Percentiles rank a stretch among this genome's conserved stretches.
Evolutionary conservation across 1,140 invertebrate species (phyloP).

Genomic region (Charaxes varanes): DNA sequence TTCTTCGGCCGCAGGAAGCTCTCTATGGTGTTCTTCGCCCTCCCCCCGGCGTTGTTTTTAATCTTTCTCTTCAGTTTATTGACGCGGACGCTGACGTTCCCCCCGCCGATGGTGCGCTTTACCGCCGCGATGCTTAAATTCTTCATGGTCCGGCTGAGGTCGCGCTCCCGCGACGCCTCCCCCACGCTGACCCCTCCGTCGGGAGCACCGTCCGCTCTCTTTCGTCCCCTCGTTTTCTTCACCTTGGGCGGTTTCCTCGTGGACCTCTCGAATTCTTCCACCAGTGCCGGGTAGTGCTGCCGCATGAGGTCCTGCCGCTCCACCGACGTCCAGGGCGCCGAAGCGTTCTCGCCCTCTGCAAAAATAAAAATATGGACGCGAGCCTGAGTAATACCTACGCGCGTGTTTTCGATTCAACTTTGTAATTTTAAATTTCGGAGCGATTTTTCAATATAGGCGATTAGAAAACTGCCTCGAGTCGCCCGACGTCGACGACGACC

Average conservation of each 20-base stretch:
- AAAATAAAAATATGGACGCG: slow-evolving; percentile 16
- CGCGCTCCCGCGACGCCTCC: too few species aligned
- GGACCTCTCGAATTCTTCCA: slow-evolving; percentile 62
- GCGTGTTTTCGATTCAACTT: background rate
- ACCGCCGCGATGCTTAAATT: slow-evolving; percentile 36
- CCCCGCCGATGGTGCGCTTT: slow-evolving; percentile 36
- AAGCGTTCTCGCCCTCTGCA: slow-evolving; percentile 64
- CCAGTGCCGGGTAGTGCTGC: slow-evolving; percentile 80
- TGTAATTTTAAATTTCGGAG: background rate
- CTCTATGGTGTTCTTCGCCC: slow-evolving; percentile 46
- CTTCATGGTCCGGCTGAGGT: slow-evolving; percentile 24
- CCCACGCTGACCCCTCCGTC: too few species aligned
- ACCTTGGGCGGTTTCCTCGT: slow-evolving; percentile 75
- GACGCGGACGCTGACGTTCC: slow-evolving; percentile 47
- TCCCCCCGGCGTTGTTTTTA: slow-evolving; percentile 32
- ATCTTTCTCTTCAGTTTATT: slow-evolving; percentile 49
- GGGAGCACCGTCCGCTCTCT: slow-evolving; percentile 50
- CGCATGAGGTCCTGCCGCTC: slow-evolving; percentile 80
- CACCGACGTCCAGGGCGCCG: slow-evolving; percentile 76
- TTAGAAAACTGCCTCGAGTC: too few species aligned
- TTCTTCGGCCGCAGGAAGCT: slow-evolving; percentile 49
- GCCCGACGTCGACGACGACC: too few species aligned
- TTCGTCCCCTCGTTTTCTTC: slow-evolving; percentile 68
- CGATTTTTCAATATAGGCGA: background rate
- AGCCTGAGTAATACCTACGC: background rate